phyloP scores from a whole-genome alignment of 2,113 vertebrate species.

The Sinosuthora webbiana region DNA sequence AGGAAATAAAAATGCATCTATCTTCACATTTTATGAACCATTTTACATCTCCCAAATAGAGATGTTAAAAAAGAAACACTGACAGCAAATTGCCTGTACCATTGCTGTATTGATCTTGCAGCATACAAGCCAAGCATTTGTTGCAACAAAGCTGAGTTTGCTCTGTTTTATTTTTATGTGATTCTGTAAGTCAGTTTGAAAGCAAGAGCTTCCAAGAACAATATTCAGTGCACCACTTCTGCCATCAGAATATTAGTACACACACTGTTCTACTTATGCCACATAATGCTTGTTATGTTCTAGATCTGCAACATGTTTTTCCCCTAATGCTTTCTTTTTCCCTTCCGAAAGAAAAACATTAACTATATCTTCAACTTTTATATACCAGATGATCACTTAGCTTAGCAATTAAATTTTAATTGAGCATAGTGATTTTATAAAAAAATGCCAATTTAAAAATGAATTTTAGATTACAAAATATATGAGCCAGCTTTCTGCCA shows the following conservation, averaged over 20 bases:
- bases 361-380: not conserved
- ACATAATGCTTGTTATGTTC: not conserved
- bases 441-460: not conserved
- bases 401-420: not conserved
- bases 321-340: not conserved
- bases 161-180: not conserved
- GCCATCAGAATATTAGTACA: not conserved
- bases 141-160: not conserved
- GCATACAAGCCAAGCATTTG: not conserved
- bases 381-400: not conserved
- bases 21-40: not conserved
- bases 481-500: not conserved
- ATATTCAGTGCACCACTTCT: not conserved
- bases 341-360: not conserved
- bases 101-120: not conserved
- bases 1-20: not conserved
- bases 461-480: not conserved
- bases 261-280: not conserved
- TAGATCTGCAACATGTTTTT: not conserved
- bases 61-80: not conserved
- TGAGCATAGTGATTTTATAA: not conserved
- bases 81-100: not conserved
- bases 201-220: conserved; percentile 7
- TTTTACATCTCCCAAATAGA: not conserved
- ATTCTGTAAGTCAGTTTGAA: not conserved